Conservation (phyloP, 2,888 invertebrate genomes). For the Xylophagus ater region DNA sequence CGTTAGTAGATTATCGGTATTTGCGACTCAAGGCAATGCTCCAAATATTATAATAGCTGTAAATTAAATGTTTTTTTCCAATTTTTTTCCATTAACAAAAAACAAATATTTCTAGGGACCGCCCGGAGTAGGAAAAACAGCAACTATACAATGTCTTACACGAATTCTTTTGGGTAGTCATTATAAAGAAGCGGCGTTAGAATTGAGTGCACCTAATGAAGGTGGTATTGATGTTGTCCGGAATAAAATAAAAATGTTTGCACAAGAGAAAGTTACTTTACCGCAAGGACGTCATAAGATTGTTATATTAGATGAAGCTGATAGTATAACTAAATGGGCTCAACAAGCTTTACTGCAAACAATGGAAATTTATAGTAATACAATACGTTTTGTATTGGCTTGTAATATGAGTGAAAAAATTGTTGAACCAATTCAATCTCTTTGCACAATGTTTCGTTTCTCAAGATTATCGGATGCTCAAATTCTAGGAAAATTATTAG, state of each 20-base stretch:
- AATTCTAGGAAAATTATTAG: constrained; percentile 67
- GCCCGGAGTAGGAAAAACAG: constrained; percentile 97
- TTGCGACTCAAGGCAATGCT: constrained; percentile 78
- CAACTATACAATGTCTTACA: constrained; percentile 91
- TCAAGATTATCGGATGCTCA: constrained; percentile 83
- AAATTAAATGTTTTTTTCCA: constrained; percentile 32
- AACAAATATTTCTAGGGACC: no score
- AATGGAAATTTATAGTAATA: constrained; percentile 96
- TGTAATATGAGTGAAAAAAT: constrained; percentile 98
- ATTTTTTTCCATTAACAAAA: not conserved
- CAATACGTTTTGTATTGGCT: constrained; percentile 93
- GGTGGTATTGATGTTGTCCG: constrained; percentile 97
- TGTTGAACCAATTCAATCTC: constrained; percentile 96
- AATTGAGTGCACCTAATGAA: constrained; percentile 97
- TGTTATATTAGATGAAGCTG: constrained; percentile 95
- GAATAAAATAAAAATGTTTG: constrained; percentile 98
- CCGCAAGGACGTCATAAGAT: constrained; percentile 90
- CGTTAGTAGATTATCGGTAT: constrained; percentile 66
- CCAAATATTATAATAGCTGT: constrained; percentile 93
- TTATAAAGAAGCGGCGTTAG: constrained; percentile 88
- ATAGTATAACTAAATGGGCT: constrained; percentile 98
- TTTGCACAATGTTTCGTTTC: constrained; percentile 93
- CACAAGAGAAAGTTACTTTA: constrained; percentile 89
- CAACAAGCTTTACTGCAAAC: constrained; percentile 95
- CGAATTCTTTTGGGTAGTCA: constrained; percentile 73